Conservation (phyloP, 1,140 invertebrate genomes). For the Aphelinus atriplicis region DNA sequence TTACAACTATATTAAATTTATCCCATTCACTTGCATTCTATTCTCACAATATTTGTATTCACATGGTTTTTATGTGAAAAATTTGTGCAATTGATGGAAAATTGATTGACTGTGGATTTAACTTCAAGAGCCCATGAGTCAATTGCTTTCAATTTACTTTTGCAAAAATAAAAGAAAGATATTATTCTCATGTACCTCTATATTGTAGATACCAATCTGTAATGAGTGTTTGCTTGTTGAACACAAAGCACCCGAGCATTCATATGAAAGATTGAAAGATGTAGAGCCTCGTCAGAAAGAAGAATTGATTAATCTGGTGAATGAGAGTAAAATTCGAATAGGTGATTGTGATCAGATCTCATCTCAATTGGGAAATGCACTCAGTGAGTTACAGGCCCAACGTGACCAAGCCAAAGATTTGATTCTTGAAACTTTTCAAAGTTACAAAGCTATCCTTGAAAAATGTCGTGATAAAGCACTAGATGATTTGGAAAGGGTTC, state of each 20-base stretch:
- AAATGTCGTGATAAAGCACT: conserved; percentile 79
- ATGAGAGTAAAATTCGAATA: conserved; percentile 78
- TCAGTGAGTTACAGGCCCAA: conserved; percentile 87
- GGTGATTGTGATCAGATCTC: conserved; percentile 80
- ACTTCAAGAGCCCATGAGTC: too few relatives aligned
- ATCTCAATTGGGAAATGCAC: conserved; percentile 76
- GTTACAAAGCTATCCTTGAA: conserved; percentile 84
- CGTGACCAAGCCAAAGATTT: conserved; percentile 85
- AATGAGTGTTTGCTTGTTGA: conserved; percentile 82
- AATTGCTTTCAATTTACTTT: too few relatives aligned
- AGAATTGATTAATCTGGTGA: conserved; percentile 77
- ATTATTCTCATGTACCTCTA: too few relatives aligned
- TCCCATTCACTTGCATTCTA: neutral
- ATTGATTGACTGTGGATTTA: too few relatives aligned
- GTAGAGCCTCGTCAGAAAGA: conserved; percentile 79
- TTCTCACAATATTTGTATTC: neutral
- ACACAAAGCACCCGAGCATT: conserved; percentile 82
- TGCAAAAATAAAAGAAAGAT: too few relatives aligned
- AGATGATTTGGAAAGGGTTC: conserved; percentile 80
- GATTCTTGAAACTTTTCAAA: conserved; percentile 86
- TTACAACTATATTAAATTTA: neutral
- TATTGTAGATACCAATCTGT: conserved; percentile 74
- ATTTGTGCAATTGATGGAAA: neutral
- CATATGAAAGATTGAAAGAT: conserved; percentile 79
- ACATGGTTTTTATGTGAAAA: neutral